Base-by-base conservation (phyloP, 2,797 vertebrate genomes). In the Sphenodon punctatus region DNA sequence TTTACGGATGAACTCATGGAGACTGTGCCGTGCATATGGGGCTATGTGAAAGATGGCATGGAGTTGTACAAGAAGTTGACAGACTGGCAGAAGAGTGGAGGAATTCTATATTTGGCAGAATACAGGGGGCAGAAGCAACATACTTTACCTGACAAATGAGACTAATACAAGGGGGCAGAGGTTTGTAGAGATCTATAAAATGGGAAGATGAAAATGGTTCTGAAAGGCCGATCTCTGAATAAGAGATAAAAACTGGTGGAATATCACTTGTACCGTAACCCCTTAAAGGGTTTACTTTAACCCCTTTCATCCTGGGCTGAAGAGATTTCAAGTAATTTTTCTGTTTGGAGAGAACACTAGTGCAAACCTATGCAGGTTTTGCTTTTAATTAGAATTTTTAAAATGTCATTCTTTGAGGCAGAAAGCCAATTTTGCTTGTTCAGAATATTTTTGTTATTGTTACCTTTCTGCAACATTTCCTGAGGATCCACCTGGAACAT, bases 401-500 rank as follows among this genome's bases (percentile, higher is more conserved):
- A 39, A 22, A n/a, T n/a, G n/a, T n/a, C n/a, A n/a, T n/a, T n/a
- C n/a, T n/a, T n/a, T n/a, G n/a, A n/a, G n/a, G n/a, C 46, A 46
- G 2, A 61, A 17, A 30, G 64, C 3, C 11, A 27, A 32, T 75
- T 69, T 82, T 80, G 76, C 34, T 10, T 41, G 69, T 34, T 1
- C 14, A 56, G 70, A 84, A 75, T 42, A 36, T 59, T 7, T 14
- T 60, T 39, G 59, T 60, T 15, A 16, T 10, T 60, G 15, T 9
- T 16, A 15, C 75, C 46, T 23, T 56, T 16, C 2, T 65, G 23
- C 34, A 75, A 23, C 3, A 80, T 74, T 88, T 67, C 60, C 69
- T 53, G 43, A 70, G 42, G 12, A 72, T 66, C 60, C 15, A 19
- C 27, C 43, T 84, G 9, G 5, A n/a, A 8, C 27, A 77, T 82